Percentiles rank a stretch among this genome's conserved stretches.
phyloP scores from a whole-genome alignment of 2,797 vertebrate genomes.

The Helarctos malayanus region DNA sequence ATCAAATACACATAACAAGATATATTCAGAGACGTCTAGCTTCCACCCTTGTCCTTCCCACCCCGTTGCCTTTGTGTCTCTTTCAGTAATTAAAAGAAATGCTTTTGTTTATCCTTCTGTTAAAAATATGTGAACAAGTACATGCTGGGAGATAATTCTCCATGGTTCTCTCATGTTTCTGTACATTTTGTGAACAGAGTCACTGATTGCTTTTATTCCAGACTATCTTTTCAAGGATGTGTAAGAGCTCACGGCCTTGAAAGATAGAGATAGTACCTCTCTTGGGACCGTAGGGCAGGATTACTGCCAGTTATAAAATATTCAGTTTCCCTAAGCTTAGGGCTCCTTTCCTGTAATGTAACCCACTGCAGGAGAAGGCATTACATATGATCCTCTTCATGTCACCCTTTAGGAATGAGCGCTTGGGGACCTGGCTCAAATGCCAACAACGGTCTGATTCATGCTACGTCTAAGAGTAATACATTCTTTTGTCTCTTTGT shows the following conservation, averaged over 20 bases:
- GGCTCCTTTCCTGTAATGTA: slow-evolving; percentile 15
- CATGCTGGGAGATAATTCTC: not conserved
- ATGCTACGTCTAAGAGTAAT: not conserved
- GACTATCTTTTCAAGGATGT: not conserved
- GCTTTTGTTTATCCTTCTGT: slow-evolving; percentile 42
- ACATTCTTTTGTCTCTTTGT: not conserved
- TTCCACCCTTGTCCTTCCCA: not conserved
- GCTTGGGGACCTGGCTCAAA: slow-evolving; percentile 13
- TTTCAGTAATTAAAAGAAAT: not conserved
- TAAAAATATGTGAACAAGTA: slow-evolving; percentile 32
- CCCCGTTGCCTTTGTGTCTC: not conserved
- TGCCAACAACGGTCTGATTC: not conserved
- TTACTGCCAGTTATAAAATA: not conserved
- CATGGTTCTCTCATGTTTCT: not conserved
- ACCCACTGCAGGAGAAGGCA: not conserved
- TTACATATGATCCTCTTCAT: not conserved
- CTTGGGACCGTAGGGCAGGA: not conserved
- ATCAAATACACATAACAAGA: slow-evolving; percentile 43
- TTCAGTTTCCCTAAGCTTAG: not conserved
- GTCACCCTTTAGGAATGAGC: not conserved
- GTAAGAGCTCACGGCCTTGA: not conserved
- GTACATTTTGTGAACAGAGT: not conserved
- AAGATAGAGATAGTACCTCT: not conserved
- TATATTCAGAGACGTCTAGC: slow-evolving; percentile 49
- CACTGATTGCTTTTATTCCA: slow-evolving; percentile 13